Evolutionary conservation across 2,113 vertebrate species (phyloP).

Genomic region (Pristiophorus japonicus): DNA sequence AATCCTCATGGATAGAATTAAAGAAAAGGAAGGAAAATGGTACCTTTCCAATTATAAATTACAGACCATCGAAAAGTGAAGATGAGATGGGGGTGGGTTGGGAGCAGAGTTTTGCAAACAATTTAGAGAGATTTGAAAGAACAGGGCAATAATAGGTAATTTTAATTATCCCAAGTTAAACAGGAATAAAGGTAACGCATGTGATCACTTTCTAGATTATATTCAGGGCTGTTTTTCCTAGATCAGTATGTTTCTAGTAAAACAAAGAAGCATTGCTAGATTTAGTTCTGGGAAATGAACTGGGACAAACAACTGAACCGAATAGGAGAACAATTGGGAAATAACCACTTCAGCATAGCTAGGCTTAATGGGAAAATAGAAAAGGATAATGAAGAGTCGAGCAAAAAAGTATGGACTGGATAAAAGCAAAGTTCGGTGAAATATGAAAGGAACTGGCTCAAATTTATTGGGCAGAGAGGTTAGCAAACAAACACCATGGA

Average conservation of each 20-base stretch:
- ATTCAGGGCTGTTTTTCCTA: not conserved
- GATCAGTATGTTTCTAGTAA: not conserved
- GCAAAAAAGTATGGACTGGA: not conserved
- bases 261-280: not conserved
- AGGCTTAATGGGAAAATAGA: not conserved
- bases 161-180: not conserved
- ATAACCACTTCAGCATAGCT: not conserved
- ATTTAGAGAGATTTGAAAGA: not conserved
- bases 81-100: too few relatives aligned
- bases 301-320: not conserved
- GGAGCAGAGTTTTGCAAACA: too few relatives aligned
- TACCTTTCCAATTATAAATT: not conserved
- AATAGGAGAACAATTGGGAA: not conserved
- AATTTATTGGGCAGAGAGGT: not conserved
- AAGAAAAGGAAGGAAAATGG: not conserved
- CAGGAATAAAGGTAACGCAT: not conserved
- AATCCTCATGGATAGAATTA: not conserved
- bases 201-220: not conserved
- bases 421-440: not conserved
- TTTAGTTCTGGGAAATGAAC: not conserved
- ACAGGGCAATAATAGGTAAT: not conserved
- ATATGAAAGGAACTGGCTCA: not conserved
- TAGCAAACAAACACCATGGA: not conserved
- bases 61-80: too few relatives aligned
- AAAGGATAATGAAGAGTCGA: not conserved